Percentiles rank a stretch among this genome's conserved stretches.
phyloP scores from a whole-genome alignment of 2,888 invertebrate genomes.

The Alsophila aescularia region DNA sequence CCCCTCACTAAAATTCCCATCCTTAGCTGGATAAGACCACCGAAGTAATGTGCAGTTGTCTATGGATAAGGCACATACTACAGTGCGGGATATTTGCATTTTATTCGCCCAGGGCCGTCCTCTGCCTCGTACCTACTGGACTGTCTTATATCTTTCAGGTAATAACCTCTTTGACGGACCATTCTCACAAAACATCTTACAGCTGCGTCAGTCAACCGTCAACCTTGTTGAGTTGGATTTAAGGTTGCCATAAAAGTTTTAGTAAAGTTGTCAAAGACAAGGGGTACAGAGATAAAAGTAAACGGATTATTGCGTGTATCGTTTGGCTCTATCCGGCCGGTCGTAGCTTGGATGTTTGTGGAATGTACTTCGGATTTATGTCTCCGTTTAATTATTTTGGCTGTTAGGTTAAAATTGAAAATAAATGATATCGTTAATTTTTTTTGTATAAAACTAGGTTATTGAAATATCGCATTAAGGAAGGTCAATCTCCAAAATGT shows the following conservation, averaged over 20 bases:
- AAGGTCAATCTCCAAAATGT: too few relatives aligned
- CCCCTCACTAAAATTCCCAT: conserved; percentile 45
- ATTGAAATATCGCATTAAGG: too few relatives aligned
- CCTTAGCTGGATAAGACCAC: too few relatives aligned
- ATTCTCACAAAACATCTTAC: conserved; percentile 38
- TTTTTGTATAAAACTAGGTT: too few relatives aligned
- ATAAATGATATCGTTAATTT: too few relatives aligned
- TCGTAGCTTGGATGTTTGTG: conserved; percentile 33
- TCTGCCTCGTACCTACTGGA: conserved; percentile 45
- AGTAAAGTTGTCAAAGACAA: conserved; percentile 55
- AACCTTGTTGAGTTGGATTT: conserved; percentile 19
- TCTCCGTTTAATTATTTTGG: conserved; percentile 37
- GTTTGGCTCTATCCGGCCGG: conserved; percentile 66
- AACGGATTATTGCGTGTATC: conserved; percentile 81
- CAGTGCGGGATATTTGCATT: conserved; percentile 78
- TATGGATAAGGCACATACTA: conserved; percentile 53
- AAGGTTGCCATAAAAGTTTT: conserved; percentile 29
- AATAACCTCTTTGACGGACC: conserved; percentile 82
- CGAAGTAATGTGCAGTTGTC: too few relatives aligned
- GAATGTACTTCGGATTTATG: conserved; percentile 34
- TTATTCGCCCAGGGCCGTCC: conserved; percentile 68
- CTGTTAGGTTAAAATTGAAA: conserved; percentile 36
- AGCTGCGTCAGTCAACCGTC: conserved; percentile 7
- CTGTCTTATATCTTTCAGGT: conserved; percentile 79
- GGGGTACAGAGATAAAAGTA: conserved; percentile 79